Evolutionary conservation across 2,113 vertebrate species (phyloP).

Genomic region (Anser cygnoides): DNA sequence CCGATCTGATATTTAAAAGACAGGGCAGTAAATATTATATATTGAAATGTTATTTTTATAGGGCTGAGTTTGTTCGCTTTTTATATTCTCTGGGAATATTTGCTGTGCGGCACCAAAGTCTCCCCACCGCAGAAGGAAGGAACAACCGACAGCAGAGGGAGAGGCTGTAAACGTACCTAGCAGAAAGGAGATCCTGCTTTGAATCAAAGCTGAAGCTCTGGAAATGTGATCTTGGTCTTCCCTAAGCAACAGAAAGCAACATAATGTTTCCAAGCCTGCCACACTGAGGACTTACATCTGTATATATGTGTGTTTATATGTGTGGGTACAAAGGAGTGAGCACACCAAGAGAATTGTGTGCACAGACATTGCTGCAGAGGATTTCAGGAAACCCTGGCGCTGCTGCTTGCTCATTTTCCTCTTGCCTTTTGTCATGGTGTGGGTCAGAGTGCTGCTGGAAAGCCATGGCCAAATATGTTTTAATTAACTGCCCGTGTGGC

Average conservation of each 20-base stretch:
- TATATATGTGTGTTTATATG: not conserved
- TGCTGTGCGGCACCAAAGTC: not conserved
- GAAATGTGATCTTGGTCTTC: not conserved
- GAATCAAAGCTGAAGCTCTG: not conserved
- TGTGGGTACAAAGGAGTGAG: not conserved
- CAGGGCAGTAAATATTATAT: not conserved
- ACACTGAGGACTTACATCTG: not conserved
- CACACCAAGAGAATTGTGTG: not conserved
- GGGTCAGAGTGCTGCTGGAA: not conserved
- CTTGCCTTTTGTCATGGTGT: not conserved
- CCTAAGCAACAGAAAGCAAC: not conserved
- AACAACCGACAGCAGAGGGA: not conserved
- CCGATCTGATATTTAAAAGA: not conserved
- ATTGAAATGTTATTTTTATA: not conserved
- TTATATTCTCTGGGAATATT: not conserved
- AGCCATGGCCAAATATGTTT: slow-evolving; percentile 9
- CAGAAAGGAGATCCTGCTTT: not conserved
- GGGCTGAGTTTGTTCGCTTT: not conserved
- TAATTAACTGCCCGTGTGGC: not conserved
- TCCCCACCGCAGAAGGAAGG: not conserved
- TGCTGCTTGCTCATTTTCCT: not conserved
- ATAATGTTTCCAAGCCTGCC: not conserved
- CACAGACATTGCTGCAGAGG: not conserved
- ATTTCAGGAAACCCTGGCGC: not conserved
- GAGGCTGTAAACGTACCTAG: not conserved